Evolutionary conservation across 1,140 invertebrate genomes (phyloP), one percentile per base, ranked within the genome.

Genomic region (Drosophila pseudoobscura): DNA sequence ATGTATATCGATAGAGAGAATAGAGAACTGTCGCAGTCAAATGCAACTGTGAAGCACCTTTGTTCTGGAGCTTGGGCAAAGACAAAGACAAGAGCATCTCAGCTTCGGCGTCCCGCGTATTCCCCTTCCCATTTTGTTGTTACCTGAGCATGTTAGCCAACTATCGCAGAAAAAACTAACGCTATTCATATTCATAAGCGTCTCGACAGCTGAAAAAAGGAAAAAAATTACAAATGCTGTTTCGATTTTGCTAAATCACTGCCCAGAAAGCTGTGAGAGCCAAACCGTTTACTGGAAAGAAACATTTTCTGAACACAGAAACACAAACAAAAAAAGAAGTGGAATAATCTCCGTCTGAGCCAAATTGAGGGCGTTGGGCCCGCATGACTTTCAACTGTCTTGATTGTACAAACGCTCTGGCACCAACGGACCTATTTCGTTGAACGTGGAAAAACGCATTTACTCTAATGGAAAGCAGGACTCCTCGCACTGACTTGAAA

Each of bases 141-240:
- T 72, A 82, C 22, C 49, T 78, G 57, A 77, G 61, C 47, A 45
- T 68, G 54, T 68, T 61, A 29, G 65, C 45, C 44, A 57, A 73
- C 51, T 39, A 50, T 26, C 26, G 44, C 63, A 57, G 58, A 56
- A 69, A 69, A 69, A 52, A 20, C 17, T 50, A 52, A 26, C 17
- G 56, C 52, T 70, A 69, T 70, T 57, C 66, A 69, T 69, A 69
- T 70, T 69, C 63, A 69, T 69, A 64, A 66, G 44, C 43, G 20
- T 24, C 64, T 44, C 51, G 51, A 75, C 76, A 80, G 78, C 60
- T 80, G 78, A 69, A 57, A 65, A 69, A 45, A 57, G 3, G 0
- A 3, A 1, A 39, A 39, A 39, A 39, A 39, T 39, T 13, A 39
- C 11, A 39, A 39, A 39, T 39, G 35, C 35, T 5, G 5, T 13